phyloP scores from a whole-genome alignment of 1,140 invertebrate genomes.

The Solenopsis invicta region DNA sequence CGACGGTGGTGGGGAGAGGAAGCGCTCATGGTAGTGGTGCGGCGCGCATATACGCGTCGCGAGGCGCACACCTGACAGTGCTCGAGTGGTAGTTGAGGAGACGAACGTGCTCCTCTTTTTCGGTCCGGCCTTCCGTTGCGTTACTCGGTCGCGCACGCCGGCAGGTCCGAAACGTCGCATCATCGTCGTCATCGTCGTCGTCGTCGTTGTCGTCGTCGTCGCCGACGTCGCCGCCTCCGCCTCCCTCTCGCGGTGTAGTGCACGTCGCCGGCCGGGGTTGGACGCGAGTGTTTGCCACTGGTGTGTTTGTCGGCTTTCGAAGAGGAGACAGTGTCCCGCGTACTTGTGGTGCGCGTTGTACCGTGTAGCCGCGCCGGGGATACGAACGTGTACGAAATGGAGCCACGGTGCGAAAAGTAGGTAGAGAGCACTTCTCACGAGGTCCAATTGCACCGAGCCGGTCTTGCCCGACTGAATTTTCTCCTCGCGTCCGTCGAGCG shows the following conservation, averaged over 20 bases:
- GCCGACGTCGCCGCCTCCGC: not conserved
- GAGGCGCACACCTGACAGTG: slow-evolving; percentile 67
- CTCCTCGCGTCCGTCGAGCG: not conserved
- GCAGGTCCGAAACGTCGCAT: slow-evolving; percentile 26
- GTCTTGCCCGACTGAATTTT: slow-evolving; percentile 27
- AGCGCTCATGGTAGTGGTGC: slow-evolving; percentile 4
- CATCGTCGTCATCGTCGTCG: too few relatives aligned
- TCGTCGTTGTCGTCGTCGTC: not conserved
- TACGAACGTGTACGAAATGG: slow-evolving; percentile 54
- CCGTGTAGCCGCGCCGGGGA: slow-evolving; percentile 22
- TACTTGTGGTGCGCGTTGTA: slow-evolving; percentile 37
- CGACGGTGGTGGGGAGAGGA: not conserved
- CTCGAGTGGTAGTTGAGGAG: slow-evolving; percentile 56
- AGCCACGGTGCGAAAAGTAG: slow-evolving; percentile 50
- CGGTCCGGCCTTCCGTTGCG: slow-evolving; percentile 22
- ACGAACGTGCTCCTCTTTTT: slow-evolving; percentile 3
- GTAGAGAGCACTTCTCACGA: slow-evolving; percentile 13
- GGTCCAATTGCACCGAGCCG: slow-evolving; percentile 22
- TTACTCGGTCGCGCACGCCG: slow-evolving; percentile 26
- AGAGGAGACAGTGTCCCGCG: slow-evolving; percentile 4
- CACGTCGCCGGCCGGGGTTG: slow-evolving; percentile 11
- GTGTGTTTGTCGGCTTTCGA: not conserved
- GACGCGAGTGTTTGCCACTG: not conserved
- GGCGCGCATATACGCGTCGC: slow-evolving; percentile 43
- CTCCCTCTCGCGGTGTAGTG: slow-evolving; percentile 37